A percentile compares a stretch with the other conserved stretches of the same genome.
Evolutionary conservation across 2,113 vertebrate genomes (phyloP).

Genomic region (Lethenteron reissneri): DNA sequence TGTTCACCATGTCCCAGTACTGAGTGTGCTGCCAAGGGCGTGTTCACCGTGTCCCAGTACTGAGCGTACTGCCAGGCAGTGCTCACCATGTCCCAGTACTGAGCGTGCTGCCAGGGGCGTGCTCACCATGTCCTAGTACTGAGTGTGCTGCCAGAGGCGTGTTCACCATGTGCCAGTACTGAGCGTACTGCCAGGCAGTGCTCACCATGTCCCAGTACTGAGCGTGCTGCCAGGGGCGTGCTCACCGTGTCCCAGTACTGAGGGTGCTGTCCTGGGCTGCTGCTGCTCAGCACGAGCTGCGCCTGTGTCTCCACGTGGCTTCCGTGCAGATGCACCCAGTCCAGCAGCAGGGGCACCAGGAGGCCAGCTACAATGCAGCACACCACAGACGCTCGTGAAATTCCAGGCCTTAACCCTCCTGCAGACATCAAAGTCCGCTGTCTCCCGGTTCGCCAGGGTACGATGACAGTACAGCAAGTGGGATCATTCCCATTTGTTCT

Average conservation of each 20-base stretch:
- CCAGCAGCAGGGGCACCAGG: slow-evolving; percentile 57
- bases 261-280: slow-evolving; percentile 45
- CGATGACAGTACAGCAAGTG: too few species aligned
- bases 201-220: too few species aligned
- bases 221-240: background rate
- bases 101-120: too few species aligned
- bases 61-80: too few species aligned
- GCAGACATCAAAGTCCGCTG: background rate
- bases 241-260: slow-evolving; percentile 72
- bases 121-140: too few species aligned
- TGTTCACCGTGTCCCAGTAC: too few species aligned
- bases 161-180: too few species aligned
- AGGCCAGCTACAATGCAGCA: slow-evolving; percentile 32
- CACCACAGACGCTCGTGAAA: background rate
- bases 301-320: slow-evolving; percentile 58
- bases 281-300: slow-evolving; percentile 53
- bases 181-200: too few species aligned
- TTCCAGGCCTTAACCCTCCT: background rate
- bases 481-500: background rate
- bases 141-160: too few species aligned
- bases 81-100: too few species aligned
- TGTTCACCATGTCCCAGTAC: slow-evolving; percentile 40
- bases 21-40: slow-evolving; percentile 24
- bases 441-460: too few species aligned
- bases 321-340: slow-evolving; percentile 76